phyloP scores from a whole-genome alignment of 1,140 invertebrate species.

The Heliconius hermathena region DNA sequence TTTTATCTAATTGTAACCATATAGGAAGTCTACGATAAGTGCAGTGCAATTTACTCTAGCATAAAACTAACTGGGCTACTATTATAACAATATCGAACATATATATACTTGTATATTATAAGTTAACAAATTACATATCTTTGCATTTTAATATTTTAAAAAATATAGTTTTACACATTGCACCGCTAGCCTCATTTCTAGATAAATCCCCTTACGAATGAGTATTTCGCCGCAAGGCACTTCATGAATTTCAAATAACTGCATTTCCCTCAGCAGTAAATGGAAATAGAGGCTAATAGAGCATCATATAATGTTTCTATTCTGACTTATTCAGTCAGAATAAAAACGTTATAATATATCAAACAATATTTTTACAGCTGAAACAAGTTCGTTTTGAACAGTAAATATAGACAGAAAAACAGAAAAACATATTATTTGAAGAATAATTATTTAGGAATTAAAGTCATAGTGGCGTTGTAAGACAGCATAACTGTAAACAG shows the following conservation, averaged over 20 bases:
- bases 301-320: neutral
- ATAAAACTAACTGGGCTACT: too few species aligned
- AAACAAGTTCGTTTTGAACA: too few species aligned
- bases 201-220: conserved; percentile 9
- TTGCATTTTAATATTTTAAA: neutral
- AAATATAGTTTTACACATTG: conserved; percentile 5
- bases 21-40: too few species aligned
- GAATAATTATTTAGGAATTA: too few species aligned
- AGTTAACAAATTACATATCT: neutral
- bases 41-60: too few species aligned
- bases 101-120: neutral
- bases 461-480: too few species aligned
- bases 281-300: conserved; percentile 19
- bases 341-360: neutral
- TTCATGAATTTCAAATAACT: conserved; percentile 27
- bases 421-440: too few species aligned
- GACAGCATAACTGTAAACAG: too few species aligned
- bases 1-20: too few species aligned
- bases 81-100: too few species aligned
- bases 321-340: neutral
- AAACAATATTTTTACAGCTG: too few species aligned
- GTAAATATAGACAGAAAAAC: too few species aligned
- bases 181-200: conserved; percentile 8
- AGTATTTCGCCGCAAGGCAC: conserved; percentile 18
- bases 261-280: conserved; percentile 16